Evolutionary conservation across 1,140 invertebrate species (phyloP), one percentile per base, ranked within the genome.

Genomic region (Lepidostoma basale): DNA sequence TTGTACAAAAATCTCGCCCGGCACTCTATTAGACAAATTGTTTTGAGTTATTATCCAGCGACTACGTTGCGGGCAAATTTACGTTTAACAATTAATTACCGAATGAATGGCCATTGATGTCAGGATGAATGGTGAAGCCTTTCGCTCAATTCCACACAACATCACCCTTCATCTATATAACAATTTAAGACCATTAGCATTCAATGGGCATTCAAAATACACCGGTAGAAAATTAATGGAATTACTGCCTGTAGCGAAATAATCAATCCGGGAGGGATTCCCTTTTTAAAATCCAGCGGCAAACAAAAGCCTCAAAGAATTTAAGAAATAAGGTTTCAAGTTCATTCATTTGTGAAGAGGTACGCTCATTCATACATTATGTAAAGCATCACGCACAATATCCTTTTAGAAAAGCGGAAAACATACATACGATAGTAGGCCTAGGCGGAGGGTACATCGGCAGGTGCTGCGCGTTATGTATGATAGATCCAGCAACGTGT

Each of bases 1-100:
- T n/a, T n/a, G 16, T 40, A 40, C 36, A 5, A 40, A 40, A 40
- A 40, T n/a, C 12, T 40, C 36, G 16, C 10, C 36, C 12, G 36
- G 12, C 36, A 40, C 36, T 40, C 36, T 12, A 40, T 40, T 10
- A 40, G 36, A 40, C 36, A n/a, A 40, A 40, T 40, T 40, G 36
- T 40, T 40, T 40, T 40, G 36, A 33, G 30, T 40, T 40, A 40
- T 40, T 40, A 40, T 2, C 10, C 10, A 3, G 16, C 3, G 36
- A n/a, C n/a, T n/a, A n/a, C n/a, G n/a, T n/a, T n/a, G 18, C 3
- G 16, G 44, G 44, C n/a, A n/a, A n/a, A n/a, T 47, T 18, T 47
- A 47, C 26, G 52, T 56, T 56, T 22, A 56, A 56, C 30, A 56
- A 56, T 56, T 56, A 56, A 56, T 56, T 33, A 56, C 30, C 14